Conservation (phyloP, 2,113 vertebrate species). For the Datnioides undecimradiatus region DNA sequence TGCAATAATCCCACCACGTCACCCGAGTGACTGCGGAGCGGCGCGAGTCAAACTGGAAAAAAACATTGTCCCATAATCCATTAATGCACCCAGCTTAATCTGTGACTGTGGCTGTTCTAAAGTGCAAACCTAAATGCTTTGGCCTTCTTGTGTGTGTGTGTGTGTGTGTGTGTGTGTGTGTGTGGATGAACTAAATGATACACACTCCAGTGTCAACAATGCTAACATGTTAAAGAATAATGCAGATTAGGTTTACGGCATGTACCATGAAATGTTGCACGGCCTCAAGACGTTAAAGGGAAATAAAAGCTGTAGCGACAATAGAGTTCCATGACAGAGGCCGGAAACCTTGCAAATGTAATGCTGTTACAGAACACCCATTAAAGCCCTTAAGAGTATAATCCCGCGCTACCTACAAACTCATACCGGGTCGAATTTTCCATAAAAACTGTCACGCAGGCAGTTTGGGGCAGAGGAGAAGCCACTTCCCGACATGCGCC, state of each 20-base stretch:
- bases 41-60: constrained; percentile 65
- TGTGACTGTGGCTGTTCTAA: constrained; percentile 72
- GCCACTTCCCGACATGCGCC: background rate
- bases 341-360: constrained; percentile 45
- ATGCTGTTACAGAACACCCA: constrained; percentile 67
- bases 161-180: background rate
- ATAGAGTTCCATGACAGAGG: constrained; percentile 31
- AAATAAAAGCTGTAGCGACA: constrained; percentile 30
- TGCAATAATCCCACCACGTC: constrained; percentile 74
- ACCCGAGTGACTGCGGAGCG: constrained; percentile 59
- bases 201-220: constrained; percentile 25
- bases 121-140: constrained; percentile 76
- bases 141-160: constrained; percentile 9
- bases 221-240: constrained; percentile 35
- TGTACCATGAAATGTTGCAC: background rate
- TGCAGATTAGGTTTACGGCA: constrained; percentile 29
- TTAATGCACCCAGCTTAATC: constrained; percentile 82
- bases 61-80: constrained; percentile 80
- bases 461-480: constrained; percentile 10
- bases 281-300: background rate
- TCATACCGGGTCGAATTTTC: constrained; percentile 53
- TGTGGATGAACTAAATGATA: constrained; percentile 59
- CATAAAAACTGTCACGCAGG: constrained; percentile 57
- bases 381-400: constrained; percentile 76
- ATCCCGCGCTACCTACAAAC: constrained; percentile 70